phyloP scores from a whole-genome alignment of 2,797 vertebrate species.

The Gymnoscopelus microlampas region DNA sequence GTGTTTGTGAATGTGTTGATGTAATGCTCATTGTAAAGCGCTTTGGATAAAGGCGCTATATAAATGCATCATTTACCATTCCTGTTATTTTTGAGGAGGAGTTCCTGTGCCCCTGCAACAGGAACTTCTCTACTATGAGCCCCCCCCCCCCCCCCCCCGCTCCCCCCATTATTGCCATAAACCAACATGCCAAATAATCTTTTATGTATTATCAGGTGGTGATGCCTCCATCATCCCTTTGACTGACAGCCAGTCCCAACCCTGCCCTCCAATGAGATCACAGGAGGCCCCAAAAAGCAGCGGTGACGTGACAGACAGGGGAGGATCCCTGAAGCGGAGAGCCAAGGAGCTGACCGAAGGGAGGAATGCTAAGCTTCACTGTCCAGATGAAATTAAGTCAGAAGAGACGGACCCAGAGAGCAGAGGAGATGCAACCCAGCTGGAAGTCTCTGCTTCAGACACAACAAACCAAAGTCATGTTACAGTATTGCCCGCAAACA shows the following conservation, averaged over 20 bases:
- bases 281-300: constrained; percentile 4
- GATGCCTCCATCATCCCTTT: constrained; percentile 94
- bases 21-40: too few relatives aligned
- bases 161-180: neutral
- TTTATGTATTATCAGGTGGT: constrained; percentile 82
- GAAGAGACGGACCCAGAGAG: constrained; percentile 17
- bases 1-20: too few relatives aligned
- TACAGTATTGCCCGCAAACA: neutral
- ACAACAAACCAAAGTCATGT: neutral
- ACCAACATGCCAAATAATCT: neutral
- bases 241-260: constrained; percentile 72
- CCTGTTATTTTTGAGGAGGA: too few relatives aligned
- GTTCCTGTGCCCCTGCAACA: too few relatives aligned
- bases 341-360: constrained; percentile 30
- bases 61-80: too few relatives aligned
- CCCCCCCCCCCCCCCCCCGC: too few relatives aligned
- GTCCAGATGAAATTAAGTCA: constrained; percentile 23
- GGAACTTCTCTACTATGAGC: too few relatives aligned
- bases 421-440: neutral
- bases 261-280: constrained; percentile 64
- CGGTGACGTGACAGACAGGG: neutral
- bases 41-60: too few relatives aligned
- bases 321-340: constrained; percentile 67
- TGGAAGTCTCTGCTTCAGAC: neutral
- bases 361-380: neutral